phyloP scores from a whole-genome alignment of 2,797 vertebrate genomes.

The Chiloscyllium punctatum region DNA sequence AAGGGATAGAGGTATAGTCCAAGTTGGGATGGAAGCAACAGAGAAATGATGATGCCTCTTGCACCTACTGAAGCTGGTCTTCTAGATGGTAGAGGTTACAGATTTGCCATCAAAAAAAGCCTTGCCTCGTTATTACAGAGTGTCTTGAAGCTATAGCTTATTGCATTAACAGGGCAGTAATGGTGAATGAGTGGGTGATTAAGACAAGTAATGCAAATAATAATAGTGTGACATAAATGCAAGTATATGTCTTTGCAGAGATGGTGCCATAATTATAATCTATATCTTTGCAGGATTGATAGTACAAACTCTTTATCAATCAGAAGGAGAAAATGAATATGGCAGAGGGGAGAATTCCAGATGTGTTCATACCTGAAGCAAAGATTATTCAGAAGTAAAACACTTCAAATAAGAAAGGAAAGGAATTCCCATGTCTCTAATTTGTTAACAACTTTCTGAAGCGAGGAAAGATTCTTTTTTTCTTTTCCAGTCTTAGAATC shows the following conservation, averaged over 20 bases:
- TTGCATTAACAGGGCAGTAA: not conserved
- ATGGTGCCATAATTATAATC: not conserved
- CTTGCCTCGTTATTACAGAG: not conserved
- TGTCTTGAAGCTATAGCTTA: not conserved
- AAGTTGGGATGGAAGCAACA: not conserved
- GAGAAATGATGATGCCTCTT: not conserved
- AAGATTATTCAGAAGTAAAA: not conserved
- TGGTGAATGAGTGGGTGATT: not conserved
- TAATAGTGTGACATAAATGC: not conserved
- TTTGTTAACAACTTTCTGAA: not conserved
- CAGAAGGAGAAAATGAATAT: not conserved
- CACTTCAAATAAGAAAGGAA: not conserved
- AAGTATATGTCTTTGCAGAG: not conserved
- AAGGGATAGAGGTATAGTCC: not conserved
- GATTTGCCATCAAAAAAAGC: not conserved
- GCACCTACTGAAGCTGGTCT: not conserved
- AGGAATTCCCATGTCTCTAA: not conserved
- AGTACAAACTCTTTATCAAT: not conserved
- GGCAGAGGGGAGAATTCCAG: not conserved
- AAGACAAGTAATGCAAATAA: not conserved
- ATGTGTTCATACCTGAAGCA: not conserved
- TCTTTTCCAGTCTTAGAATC: conserved; percentile 11
- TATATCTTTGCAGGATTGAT: not conserved
- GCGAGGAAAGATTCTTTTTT: not conserved
- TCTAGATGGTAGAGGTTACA: not conserved